Base-by-base conservation (phyloP, 2,113 vertebrate species). In the Tupaia chinensis region DNA sequence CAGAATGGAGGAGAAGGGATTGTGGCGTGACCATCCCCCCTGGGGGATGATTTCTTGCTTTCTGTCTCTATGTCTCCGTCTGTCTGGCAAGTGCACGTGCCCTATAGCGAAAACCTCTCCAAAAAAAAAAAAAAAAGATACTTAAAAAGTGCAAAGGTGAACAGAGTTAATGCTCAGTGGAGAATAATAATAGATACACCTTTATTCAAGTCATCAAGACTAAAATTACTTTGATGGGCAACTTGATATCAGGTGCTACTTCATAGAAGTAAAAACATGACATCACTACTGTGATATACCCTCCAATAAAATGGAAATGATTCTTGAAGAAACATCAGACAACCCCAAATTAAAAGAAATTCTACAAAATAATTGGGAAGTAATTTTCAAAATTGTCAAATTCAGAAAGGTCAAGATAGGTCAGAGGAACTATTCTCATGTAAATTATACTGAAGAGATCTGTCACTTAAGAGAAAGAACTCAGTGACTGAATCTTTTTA, bases 371-470 rank as follows among this genome's bases (percentile, higher is more conserved):
- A 85, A 73, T 29, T 80, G 58, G 2, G 9, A 1, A 32, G 5
- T 54, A 90, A 73, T 81, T 81, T 76, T 74, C 66, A 86, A 81
- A 81, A 93, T 22, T 74, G 32, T 81, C 74, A 69, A 86, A 81
- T 91, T 93, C 11, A 63, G 23, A 10, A 89, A 79, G 56, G 63
- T 73, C 25, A 83, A 77, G 34, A 12, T 73, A 86, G n/a, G 22
- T 90, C 68, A 82, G 32, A n/a, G 60, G 4, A 94, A 81, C 23
- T 23, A 56, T 32, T 63, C 1, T 54, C 54, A 87, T 56, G 8
- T 53, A 25, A 73, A 32, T 23, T 1, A 63, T 81, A n/a, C 22
- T 63, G 76, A 94, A 65, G 13, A 87, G 9, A 63, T 66, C 61
- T 6, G 61, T 29, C 22, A 81, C 27, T 12, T 68, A 60, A 81